Conservation (phyloP, 2,797 vertebrate species). For the Holocentrus rufus region DNA sequence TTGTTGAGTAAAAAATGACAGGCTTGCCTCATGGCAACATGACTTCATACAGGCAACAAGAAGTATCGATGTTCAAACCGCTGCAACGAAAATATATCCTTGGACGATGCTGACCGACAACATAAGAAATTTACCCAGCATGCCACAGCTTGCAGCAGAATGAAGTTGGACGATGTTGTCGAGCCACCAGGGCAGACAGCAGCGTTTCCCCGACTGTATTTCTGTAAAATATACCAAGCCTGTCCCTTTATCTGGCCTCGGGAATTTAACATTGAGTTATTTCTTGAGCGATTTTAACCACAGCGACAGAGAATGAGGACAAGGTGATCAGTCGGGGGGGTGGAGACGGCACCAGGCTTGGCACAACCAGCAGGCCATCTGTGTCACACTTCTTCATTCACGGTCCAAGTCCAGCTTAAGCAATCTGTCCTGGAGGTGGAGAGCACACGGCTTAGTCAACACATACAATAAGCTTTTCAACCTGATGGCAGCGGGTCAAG, state of each 20-base stretch:
- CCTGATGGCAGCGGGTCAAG: not conserved
- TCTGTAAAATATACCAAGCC: slow-evolving; percentile 1
- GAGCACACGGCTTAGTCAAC: slow-evolving; percentile 36
- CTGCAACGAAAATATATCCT: not conserved
- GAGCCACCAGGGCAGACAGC: not conserved
- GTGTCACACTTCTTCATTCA: slow-evolving; percentile 51
- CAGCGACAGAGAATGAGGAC: not conserved
- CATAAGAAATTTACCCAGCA: not conserved
- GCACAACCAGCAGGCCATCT: slow-evolving; percentile 18
- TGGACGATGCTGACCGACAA: not conserved
- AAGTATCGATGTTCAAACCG: not conserved
- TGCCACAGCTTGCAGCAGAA: not conserved
- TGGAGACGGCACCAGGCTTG: slow-evolving; percentile 16
- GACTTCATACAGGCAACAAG: not conserved
- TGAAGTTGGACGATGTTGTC: slow-evolving; percentile 5
- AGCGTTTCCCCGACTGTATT: not conserved
- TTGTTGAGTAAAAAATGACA: no score
- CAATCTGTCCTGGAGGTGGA: slow-evolving; percentile 69
- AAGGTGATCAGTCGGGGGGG: not conserved
- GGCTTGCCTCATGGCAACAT: no score
- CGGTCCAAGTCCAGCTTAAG: slow-evolving; percentile 69
- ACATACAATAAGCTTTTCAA: slow-evolving; percentile 13
- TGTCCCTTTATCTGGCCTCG: no score
- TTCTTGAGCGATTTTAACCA: slow-evolving; percentile 2
- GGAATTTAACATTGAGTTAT: no score